phyloP scores from a whole-genome alignment of 2,888 invertebrate species.

The Chaitophorus viminalis region DNA sequence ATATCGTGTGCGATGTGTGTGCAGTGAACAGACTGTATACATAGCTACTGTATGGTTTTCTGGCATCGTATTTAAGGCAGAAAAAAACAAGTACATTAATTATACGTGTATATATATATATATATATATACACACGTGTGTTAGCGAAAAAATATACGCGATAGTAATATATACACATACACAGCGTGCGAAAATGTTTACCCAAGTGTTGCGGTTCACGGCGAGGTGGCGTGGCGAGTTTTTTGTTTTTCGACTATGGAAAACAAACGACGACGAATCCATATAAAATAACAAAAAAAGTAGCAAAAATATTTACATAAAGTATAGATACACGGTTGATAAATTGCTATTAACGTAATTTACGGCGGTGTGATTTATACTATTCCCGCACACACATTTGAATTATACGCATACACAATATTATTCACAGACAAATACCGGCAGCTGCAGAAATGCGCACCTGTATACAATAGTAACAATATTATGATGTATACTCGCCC shows the following conservation, averaged over 20 bases:
- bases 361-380: not conserved
- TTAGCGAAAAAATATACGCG: not conserved
- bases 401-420: not conserved
- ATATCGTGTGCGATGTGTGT: too few species aligned
- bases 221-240: not conserved
- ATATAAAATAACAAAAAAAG: not conserved
- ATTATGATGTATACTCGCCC: too few species aligned
- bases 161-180: too few species aligned
- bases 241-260: too few species aligned
- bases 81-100: slow-evolving; percentile 5
- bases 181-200: not conserved
- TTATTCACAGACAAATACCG: too few species aligned
- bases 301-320: not conserved
- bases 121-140: too few species aligned
- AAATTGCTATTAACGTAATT: not conserved
- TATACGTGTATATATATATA: not conserved
- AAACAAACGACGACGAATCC: not conserved
- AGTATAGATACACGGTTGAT: not conserved
- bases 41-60: not conserved
- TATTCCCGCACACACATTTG: too few species aligned
- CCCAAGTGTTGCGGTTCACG: not conserved
- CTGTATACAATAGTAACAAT: too few species aligned
- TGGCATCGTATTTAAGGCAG: not conserved
- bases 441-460: not conserved
- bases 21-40: too few species aligned